Conservation (phyloP, 2,888 invertebrate species). For the Ennomos quercinarius region DNA sequence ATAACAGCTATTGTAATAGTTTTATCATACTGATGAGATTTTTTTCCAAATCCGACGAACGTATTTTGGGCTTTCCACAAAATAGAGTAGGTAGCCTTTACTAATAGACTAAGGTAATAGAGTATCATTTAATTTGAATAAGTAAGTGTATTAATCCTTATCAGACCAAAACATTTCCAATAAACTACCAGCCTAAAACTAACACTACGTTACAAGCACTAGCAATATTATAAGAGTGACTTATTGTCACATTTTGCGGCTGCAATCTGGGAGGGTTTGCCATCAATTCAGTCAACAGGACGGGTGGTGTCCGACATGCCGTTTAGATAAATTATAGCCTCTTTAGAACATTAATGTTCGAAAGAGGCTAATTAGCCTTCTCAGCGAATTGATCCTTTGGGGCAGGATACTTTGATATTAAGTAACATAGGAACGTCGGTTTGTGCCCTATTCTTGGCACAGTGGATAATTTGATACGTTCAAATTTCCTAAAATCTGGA, state of each 20-base stretch:
- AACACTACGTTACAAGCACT: constrained; percentile 22
- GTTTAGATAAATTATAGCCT: constrained; percentile 45
- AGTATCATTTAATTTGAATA: too few relatives aligned
- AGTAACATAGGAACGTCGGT: constrained; percentile 1
- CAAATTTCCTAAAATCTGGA: too few relatives aligned
- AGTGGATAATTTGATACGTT: too few relatives aligned
- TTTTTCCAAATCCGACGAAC: too few relatives aligned
- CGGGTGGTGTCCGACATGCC: constrained; percentile 41
- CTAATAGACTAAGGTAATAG: too few relatives aligned
- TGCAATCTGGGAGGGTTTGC: constrained; percentile 37
- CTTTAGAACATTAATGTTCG: constrained; percentile 45
- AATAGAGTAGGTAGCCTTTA: too few relatives aligned
- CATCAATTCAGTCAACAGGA: constrained; percentile 40
- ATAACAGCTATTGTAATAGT: too few relatives aligned
- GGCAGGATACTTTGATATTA: constrained; percentile 30
- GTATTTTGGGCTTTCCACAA: too few relatives aligned
- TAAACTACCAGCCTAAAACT: constrained; percentile 9
- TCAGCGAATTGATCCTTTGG: constrained; percentile 43
- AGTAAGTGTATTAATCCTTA: too few relatives aligned
- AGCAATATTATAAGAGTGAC: constrained; percentile 33
- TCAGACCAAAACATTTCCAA: background rate
- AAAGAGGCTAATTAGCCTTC: too few relatives aligned
- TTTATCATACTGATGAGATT: too few relatives aligned
- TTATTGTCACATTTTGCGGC: constrained; percentile 40
- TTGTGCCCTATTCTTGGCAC: too few relatives aligned